Base-by-base conservation (phyloP, 35 echinoderm and acorn worm genomes). In the Ophiothrix spiculata region DNA sequence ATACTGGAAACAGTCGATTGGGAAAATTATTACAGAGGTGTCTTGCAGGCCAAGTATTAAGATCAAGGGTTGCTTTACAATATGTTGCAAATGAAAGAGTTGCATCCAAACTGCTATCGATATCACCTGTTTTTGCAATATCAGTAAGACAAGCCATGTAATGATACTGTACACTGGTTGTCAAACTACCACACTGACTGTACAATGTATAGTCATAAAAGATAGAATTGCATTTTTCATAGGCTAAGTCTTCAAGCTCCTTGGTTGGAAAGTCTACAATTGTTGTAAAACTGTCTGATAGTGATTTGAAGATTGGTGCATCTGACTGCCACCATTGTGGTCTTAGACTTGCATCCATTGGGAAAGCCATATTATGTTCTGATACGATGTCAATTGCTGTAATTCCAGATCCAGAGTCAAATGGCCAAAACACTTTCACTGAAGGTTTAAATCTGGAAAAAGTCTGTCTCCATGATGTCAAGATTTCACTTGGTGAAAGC, bases 21-120 rank as follows among this genome's bases (percentile, higher is more conserved):
- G 83, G 69, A 32, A 92, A 97, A 1, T 86, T 78, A 60, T 92
- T 85, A 60, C 94, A 97, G 17, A 97, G 94, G 10, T 39, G 56
- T 73, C 74, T 31, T 33, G 73, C 85, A 42, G 94, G 94, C 78
- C 85, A 97, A 19, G 39, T 37, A 4, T 33, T 31, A 6, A 97
- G 83, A 75, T 89, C 41, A 39, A 97, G 75, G 0, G 76, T 39
- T 35, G 40, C 63, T 39, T 97, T 81, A 64, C 94, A 97, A 32
- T 92, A 81, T 35, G 56, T 49, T 64, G 90, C 69, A 40, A 97
- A 97, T 17, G 87, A 74, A 39, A 97, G 56, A 28, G 81, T 56
- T 31, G 82, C 74, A 46, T 92, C 94, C 82, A 89, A 83, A 8
- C 86, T 79, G 1, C 74, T 38, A 23, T 78, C 73, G 0, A 46